Conservation (phyloP, 2,888 invertebrate genomes). For the Cerceris ruficornis region DNA sequence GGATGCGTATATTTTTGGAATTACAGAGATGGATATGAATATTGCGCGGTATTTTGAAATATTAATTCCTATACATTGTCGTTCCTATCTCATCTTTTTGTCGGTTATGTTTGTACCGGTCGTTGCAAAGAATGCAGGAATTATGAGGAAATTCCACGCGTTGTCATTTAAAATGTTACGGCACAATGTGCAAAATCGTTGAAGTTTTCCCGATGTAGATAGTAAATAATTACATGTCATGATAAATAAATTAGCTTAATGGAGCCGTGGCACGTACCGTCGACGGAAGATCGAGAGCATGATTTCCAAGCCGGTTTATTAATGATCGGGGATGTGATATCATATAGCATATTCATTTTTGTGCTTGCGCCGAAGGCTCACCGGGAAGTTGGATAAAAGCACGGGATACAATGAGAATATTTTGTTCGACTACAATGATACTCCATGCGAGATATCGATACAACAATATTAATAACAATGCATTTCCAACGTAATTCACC, state of each 20-base stretch:
- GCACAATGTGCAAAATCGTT: slow-evolving; percentile 7
- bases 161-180: not conserved
- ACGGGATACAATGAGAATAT: slow-evolving; percentile 1
- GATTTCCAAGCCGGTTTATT: slow-evolving; percentile 49
- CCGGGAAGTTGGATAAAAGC: slow-evolving; percentile 29
- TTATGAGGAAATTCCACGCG: not conserved
- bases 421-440: not conserved
- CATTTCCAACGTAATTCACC: too few species aligned
- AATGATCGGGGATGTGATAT: slow-evolving; percentile 39
- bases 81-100: too few species aligned
- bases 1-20: too few species aligned
- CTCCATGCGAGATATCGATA: too few species aligned
- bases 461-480: too few species aligned
- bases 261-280: slow-evolving; percentile 29
- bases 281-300: slow-evolving; percentile 42
- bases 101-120: too few species aligned
- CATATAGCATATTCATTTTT: slow-evolving; percentile 49
- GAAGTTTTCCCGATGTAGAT: slow-evolving; percentile 25
- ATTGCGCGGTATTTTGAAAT: too few species aligned
- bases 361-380: slow-evolving; percentile 6
- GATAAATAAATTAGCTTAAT: slow-evolving; percentile 55
- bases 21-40: too few species aligned
- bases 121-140: not conserved
- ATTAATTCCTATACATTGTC: too few species aligned
- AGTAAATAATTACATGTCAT: slow-evolving; percentile 36